phyloP scores from a whole-genome alignment of 2,888 invertebrate genomes.

The Sussaba pulchella region DNA sequence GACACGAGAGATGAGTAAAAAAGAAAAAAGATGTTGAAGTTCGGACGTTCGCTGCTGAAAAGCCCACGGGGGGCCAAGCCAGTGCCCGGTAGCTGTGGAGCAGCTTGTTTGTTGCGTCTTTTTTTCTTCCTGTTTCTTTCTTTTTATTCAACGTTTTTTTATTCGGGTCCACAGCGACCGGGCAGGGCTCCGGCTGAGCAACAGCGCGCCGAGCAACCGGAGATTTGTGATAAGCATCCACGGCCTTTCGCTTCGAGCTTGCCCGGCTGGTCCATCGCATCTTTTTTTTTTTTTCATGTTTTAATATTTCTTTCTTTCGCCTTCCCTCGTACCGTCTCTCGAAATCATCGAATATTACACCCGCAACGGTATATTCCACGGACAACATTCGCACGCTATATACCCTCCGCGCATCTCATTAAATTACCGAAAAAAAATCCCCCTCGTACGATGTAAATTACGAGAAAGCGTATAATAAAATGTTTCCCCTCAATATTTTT shows the following conservation, averaged over 20 bases:
- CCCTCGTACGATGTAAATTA: too few species aligned
- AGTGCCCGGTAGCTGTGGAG: slow-evolving; percentile 50
- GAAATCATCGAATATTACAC: slow-evolving; percentile 21
- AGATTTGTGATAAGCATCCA: slow-evolving; percentile 52
- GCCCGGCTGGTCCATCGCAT: slow-evolving; percentile 1
- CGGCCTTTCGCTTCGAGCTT: slow-evolving; percentile 35
- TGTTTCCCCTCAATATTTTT: too few species aligned
- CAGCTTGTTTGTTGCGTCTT: slow-evolving; percentile 43
- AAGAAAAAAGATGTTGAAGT: slow-evolving; percentile 36
- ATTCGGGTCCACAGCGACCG: slow-evolving; percentile 48
- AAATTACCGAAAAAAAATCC: not conserved
- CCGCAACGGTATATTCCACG: not conserved
- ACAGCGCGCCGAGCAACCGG: slow-evolving; percentile 19
- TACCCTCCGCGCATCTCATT: not conserved
- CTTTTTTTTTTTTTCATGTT: not conserved
- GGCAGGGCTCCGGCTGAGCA: slow-evolving; percentile 34
- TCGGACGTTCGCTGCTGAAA: slow-evolving; percentile 30
- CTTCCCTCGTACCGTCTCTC: not conserved
- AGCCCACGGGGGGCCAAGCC: slow-evolving; percentile 35
- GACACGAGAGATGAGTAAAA: slow-evolving; percentile 30
- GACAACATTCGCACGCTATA: not conserved
- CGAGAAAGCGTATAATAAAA: too few species aligned
- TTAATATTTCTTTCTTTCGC: not conserved
- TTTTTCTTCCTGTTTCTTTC: too few species aligned
- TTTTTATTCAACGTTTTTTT: slow-evolving; percentile 8